Conservation (phyloP, 2,113 vertebrate species). For the Madoqua kirkii region DNA sequence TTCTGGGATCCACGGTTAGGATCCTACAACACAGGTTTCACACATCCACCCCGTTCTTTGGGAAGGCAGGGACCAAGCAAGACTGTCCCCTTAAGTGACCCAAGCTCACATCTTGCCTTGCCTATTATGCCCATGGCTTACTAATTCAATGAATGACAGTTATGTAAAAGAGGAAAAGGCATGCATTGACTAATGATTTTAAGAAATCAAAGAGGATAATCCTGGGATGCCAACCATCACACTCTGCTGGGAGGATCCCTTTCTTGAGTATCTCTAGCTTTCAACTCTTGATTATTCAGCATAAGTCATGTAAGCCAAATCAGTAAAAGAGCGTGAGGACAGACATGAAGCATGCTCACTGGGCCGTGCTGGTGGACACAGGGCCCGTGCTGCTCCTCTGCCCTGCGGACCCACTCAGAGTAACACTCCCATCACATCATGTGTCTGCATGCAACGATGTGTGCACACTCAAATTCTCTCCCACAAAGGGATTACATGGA, state of each 20-base stretch:
- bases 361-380: neutral
- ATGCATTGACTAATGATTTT: neutral
- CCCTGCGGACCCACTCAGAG: neutral
- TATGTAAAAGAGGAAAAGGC: neutral
- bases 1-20: neutral
- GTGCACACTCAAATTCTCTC: neutral
- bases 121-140: neutral
- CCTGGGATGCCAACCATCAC: neutral
- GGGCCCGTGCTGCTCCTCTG: no score
- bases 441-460: neutral
- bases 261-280: neutral
- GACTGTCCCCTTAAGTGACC: neutral
- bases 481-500: neutral
- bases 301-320: neutral
- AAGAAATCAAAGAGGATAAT: neutral
- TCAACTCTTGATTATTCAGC: neutral
- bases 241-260: neutral
- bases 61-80: neutral
- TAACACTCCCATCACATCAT: neutral
- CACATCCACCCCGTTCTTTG: neutral
- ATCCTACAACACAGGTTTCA: neutral
- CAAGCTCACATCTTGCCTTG: neutral
- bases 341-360: accelerated
- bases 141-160: neutral
- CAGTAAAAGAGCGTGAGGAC: neutral